Evolutionary conservation across 2,113 vertebrate genomes (phyloP), one percentile per base, ranked within the genome.

Genomic region (Oenanthe melanoleuca): DNA sequence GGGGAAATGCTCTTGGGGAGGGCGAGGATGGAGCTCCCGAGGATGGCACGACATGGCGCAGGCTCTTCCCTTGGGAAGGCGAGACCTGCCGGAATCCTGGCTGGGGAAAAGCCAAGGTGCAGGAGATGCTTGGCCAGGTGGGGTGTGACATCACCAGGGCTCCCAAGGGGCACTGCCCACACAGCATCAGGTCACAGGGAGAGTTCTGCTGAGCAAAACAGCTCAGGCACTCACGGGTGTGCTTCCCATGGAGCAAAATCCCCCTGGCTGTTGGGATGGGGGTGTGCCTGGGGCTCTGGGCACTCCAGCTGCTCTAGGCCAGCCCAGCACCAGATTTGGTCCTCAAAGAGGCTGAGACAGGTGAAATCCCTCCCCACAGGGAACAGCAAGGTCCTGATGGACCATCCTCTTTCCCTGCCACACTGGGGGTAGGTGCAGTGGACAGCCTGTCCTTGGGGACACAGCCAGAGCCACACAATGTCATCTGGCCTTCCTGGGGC

Each of bases 401-500:
- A 37, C 59, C 59, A 59, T 20, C 47, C 12, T 16, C 26, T 19
- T 56, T 31, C 55, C 37, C 70, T 45, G 57, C 28, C 56, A 59
- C 73, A 9, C 23, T 7, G 4, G 5, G 55, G 28, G 38, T 15
- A n/a, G 79, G 42, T 50, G n/a, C 5, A 65, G 75, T 0, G n/a
- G 31, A 4, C 14, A 6, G 3, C 15, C 70, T 70, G 69, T 66
- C 83, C 86, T 66, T 86, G 81, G 63, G 81, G 93, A 95, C 29
- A 22, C 11, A 64, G 59, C 63, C 87, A 93, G 79, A 86, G 80
- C 55, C 86, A 80, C 60, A 63, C 86, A 86, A 42, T 78, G 95
- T 94, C 94, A 94, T 96, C 94, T 73, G 67, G 85, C 53, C 72
- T 83, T 86, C 42, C 92, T 80, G 45, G 88, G 80, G 69, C 0